phyloP scores from a whole-genome alignment of 2,113 vertebrate genomes.

The Psittacula cyanocephala region DNA sequence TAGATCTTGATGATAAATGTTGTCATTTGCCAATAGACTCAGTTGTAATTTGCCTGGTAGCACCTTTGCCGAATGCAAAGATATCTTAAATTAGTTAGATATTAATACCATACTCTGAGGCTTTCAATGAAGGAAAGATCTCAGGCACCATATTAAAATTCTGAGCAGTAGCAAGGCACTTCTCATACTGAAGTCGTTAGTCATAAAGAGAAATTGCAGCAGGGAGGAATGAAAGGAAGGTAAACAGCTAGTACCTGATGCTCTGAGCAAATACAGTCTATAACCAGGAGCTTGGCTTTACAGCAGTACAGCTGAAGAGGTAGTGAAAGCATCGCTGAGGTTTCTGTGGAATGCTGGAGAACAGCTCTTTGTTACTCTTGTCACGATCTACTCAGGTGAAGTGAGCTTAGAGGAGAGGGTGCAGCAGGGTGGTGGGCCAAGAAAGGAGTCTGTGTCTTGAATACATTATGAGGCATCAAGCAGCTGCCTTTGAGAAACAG shows the following conservation, averaged over 20 bases:
- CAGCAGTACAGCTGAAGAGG: background rate
- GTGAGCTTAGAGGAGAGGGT: slow-evolving; percentile 54
- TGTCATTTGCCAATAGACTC: background rate
- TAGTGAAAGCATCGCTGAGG: background rate
- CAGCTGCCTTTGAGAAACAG: slow-evolving; percentile 55
- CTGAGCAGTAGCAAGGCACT: background rate
- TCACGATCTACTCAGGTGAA: slow-evolving; percentile 64
- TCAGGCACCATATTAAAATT: background rate
- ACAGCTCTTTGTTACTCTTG: slow-evolving; percentile 30
- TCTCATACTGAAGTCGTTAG: background rate
- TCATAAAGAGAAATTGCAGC: background rate
- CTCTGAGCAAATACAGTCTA: background rate
- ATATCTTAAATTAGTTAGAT: background rate
- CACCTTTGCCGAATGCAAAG: background rate
- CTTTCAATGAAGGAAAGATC: background rate
- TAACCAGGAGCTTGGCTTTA: background rate
- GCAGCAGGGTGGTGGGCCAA: slow-evolving; percentile 50
- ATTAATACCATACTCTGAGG: background rate
- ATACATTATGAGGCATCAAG: slow-evolving; percentile 38
- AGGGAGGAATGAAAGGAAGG: background rate
- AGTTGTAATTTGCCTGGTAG: background rate
- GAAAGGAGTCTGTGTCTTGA: slow-evolving; percentile 33
- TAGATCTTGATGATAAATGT: background rate
- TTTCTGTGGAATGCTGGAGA: background rate
- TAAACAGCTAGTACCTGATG: background rate